Conservation (phyloP, 2,888 invertebrate genomes). For the Monopis laevigella region DNA sequence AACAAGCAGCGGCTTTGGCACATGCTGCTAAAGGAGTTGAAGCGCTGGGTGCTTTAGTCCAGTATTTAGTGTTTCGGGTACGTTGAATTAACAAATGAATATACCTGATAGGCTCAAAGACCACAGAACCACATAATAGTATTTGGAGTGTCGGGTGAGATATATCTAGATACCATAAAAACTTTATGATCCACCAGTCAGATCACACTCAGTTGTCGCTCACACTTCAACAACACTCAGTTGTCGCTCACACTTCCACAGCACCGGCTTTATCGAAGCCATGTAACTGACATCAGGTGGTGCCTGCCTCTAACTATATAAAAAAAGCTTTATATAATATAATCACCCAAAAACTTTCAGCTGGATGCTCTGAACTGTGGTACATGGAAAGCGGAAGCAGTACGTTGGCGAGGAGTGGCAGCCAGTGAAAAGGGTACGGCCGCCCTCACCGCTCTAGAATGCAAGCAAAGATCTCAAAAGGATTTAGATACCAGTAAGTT, state of each 20-base stretch:
- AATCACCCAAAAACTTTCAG: conserved; percentile 35
- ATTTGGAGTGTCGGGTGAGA: too few species aligned
- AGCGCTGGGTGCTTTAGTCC: conserved; percentile 84
- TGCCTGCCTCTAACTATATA: too few species aligned
- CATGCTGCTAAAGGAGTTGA: conserved; percentile 76
- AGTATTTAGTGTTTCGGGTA: conserved; percentile 83
- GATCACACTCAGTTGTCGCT: too few species aligned
- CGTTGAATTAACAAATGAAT: conserved; percentile 32
- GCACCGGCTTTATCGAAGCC: too few species aligned
- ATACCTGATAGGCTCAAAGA: too few species aligned
- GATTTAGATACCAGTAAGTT: conserved; percentile 56
- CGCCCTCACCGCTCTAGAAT: conserved; percentile 53
- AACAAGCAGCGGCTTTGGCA: conserved; percentile 48
- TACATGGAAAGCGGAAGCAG: conserved; percentile 53
- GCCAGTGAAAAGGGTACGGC: conserved; percentile 53
- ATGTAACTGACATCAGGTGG: too few species aligned
- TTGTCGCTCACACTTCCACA: too few species aligned
- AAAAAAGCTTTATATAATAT: too few species aligned
- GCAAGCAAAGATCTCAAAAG: conserved; percentile 56
- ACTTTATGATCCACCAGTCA: too few species aligned
- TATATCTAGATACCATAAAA: too few species aligned
- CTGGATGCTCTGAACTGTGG: conserved; percentile 58
- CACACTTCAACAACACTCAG: too few species aligned
- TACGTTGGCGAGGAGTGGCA: conserved; percentile 57
- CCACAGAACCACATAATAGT: too few species aligned